Conservation (phyloP, 2,888 invertebrate genomes). For the Tuta absoluta region DNA sequence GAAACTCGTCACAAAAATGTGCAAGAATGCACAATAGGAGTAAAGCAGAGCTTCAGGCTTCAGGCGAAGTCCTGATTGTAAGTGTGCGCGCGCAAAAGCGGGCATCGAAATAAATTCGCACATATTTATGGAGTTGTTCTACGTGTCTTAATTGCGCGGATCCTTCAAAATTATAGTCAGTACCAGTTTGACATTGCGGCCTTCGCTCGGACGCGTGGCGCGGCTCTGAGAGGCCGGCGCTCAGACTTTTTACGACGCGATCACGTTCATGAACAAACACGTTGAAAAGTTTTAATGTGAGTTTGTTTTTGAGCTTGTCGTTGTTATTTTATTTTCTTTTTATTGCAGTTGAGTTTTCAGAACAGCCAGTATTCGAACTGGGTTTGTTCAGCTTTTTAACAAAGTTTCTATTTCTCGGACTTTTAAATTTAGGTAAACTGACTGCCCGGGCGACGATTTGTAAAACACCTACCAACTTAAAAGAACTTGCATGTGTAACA, state of each 20-base stretch:
- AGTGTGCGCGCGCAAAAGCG: too few species aligned
- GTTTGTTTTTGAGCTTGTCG: constrained; percentile 28
- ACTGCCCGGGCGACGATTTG: background rate
- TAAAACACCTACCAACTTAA: background rate
- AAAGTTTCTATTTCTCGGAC: constrained; percentile 5
- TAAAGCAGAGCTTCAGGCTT: too few species aligned
- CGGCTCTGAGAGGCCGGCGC: too few species aligned
- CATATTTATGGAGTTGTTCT: too few species aligned
- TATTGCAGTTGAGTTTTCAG: constrained; percentile 22
- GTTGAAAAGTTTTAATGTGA: constrained; percentile 28
- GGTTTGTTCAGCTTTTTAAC: constrained; percentile 15
- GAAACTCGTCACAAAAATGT: too few species aligned
- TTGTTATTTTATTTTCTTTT: constrained; percentile 27
- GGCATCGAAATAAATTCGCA: too few species aligned
- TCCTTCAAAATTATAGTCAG: too few species aligned
- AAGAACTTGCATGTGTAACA: background rate
- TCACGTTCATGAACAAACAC: constrained; percentile 30
- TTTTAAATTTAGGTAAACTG: constrained; percentile 16
- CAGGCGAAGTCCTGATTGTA: too few species aligned
- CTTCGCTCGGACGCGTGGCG: too few species aligned
- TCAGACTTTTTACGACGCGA: constrained; percentile 29
- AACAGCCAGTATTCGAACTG: constrained; percentile 11
- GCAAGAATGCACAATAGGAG: too few species aligned
- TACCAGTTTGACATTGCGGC: too few species aligned
- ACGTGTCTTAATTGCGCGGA: too few species aligned